Evolutionary conservation across 2,888 invertebrate species (phyloP), one percentile per base, ranked within the genome.

Genomic region (Galerucella pusilla): DNA sequence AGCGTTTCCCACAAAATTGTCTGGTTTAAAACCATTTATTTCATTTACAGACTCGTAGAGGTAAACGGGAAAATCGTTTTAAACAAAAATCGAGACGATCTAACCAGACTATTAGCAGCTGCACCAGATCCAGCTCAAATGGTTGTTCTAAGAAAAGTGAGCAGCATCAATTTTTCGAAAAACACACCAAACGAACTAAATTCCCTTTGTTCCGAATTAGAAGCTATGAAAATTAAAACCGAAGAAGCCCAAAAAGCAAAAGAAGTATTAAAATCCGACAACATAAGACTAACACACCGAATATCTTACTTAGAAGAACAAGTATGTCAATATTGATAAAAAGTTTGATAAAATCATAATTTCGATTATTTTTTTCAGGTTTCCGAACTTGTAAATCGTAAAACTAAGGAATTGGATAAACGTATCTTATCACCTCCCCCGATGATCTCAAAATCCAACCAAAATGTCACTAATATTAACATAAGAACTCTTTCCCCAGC

Each of bases 301-400:
- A 96, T 96, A 83, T 94, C 95, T 2, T 96, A 96, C 87, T 90
- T 97, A 74, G 96, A 97, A 87, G 96, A 96, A 85, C 96, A 96
- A 88, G 95, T 95, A 79, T 89, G 90, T 0, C 25, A 20, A 60
- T 14, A 16, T 42, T 3, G 11, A 35, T 6, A 45, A 20, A 20
- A 25, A 61, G 7, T 42, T 42, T 42, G 7, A 25, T 46, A 28
- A 57, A 10, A 59, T 1, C 2, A 20, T 59, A 63, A 20, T 3
- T n/a, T 42, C 0, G 2, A n/a, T 35, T 16, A 20, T 76, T 28
- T 78, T n/a, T 80, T 84, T 28, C 75, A 87, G 87, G 87, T 88
- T 7, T 84, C 87, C 1, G 88, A 88, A 81, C 86, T 93, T 67
- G 89, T 92, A 71, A 86, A 87, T 52, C 86, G 89, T 52, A 86